Evolutionary conservation across 2,797 vertebrate genomes (phyloP).

Genomic region (Onychomys leucogaster): DNA sequence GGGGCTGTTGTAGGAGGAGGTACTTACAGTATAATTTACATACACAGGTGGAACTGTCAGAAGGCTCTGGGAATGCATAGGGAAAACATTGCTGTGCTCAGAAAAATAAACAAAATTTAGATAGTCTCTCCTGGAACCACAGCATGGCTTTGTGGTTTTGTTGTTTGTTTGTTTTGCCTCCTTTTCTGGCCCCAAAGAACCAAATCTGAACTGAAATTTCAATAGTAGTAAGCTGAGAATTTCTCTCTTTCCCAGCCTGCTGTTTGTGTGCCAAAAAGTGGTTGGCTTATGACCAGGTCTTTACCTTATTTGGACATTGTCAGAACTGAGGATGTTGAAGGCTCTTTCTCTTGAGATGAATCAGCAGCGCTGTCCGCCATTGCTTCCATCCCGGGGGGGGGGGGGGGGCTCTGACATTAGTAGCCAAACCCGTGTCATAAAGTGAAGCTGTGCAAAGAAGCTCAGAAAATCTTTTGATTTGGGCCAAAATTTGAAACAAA

Average conservation of each 20-base stretch:
- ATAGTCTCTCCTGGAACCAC: neutral
- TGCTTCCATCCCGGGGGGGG: neutral
- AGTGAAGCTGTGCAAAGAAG: neutral
- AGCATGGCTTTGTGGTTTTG: neutral
- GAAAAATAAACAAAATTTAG: neutral
- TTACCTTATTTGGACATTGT: constrained; percentile 52
- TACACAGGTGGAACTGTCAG: neutral
- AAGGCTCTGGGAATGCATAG: neutral
- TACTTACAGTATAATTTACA: neutral
- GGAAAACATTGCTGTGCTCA: neutral
- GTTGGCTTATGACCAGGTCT: constrained; percentile 14
- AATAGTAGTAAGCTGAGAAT: neutral
- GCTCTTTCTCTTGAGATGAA: neutral
- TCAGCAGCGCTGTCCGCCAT: neutral
- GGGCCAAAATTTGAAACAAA: neutral
- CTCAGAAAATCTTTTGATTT: constrained; percentile 8
- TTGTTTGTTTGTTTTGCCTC: neutral
- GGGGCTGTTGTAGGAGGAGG: neutral
- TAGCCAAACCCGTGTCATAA: neutral
- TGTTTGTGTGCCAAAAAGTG: constrained; percentile 32
- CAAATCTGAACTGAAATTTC: constrained; percentile 45
- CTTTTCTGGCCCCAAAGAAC: neutral
- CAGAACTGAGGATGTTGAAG: constrained; percentile 24
- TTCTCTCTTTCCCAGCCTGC: neutral
- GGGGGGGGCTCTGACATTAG: neutral